Evolutionary conservation across 2,888 invertebrate species (phyloP).

Genomic region (Acanthococcus lagerstroemiae): DNA sequence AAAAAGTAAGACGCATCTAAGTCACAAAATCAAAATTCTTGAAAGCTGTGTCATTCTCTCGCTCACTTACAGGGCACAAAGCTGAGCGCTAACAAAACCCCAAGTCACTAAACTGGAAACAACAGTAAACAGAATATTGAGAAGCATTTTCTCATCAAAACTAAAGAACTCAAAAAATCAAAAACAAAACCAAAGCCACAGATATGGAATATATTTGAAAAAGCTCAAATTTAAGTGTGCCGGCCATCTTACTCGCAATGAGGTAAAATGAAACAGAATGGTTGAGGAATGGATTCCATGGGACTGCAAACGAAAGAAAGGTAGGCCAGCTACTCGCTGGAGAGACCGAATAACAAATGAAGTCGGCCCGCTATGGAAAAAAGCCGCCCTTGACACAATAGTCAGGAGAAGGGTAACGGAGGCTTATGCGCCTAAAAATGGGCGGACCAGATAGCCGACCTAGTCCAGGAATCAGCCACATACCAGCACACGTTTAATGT

Average conservation of each 20-base stretch:
- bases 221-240: background rate
- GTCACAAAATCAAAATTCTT: background rate
- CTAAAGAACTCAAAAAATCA: background rate
- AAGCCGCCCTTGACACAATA: background rate
- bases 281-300: no score
- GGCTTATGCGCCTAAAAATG: no score
- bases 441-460: no score
- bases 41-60: background rate
- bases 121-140: no score
- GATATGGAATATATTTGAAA: background rate
- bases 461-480: no score
- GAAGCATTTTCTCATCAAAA: background rate
- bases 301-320: no score
- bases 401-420: background rate
- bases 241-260: background rate
- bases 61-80: background rate
- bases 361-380: background rate
- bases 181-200: no score
- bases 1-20: background rate
- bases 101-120: no score
- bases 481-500: no score
- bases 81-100: background rate
- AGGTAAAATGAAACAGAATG: background rate
- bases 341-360: background rate
- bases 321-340: background rate